Base-by-base conservation (phyloP, 2,797 vertebrate species). In the Aselliscus stoliczkanus region DNA sequence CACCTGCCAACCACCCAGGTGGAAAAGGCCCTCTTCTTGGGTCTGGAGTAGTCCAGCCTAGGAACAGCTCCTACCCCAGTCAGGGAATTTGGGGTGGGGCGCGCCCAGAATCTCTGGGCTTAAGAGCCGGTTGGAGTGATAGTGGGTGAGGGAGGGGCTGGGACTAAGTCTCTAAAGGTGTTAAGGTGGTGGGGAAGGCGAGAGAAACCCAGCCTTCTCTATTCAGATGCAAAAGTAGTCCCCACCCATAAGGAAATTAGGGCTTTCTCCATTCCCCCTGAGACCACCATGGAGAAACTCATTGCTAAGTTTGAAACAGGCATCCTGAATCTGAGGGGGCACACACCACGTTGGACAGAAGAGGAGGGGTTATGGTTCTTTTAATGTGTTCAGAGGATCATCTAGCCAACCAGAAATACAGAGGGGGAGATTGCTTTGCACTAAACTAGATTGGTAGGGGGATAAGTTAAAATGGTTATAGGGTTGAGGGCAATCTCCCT, bases 201-300 rank as follows among this genome's bases (percentile, higher is more conserved):
- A 27, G 25, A 31, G 77, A 89, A 94, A 54, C 44, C 39, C 27
- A 62, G 42, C 23, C 17, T 87, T 83, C 58, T 90, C 64, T 73
- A 87, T 88, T 93, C 52, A 77, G 70, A 73, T 93, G 80, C 72
- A 87, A 62, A 96, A 47, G 25, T 37, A 67, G 75, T 47, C 54
- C 58, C 65, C 64, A 58, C 77, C 34, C 62, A 10, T 77, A 44
- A 65, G 37, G 81, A 93, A 92, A 73, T 81, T 37, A 17, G 79
- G 56, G 54, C n/a, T 72, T 90, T 84, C 47, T 37, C 8, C 31
- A 27, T 34, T 27, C 44, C 21, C 20, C 54, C 25, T n/a, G 44
- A 58, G 62, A 44, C 47, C 50, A 52, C 69, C 25, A 0, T 27
- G 50, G 87, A 87, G 76, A 73, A 83, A 27, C 62, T 72, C 47